Evolutionary conservation across 2,888 invertebrate species (phyloP).

Genomic region (Napeogenes inachia): DNA sequence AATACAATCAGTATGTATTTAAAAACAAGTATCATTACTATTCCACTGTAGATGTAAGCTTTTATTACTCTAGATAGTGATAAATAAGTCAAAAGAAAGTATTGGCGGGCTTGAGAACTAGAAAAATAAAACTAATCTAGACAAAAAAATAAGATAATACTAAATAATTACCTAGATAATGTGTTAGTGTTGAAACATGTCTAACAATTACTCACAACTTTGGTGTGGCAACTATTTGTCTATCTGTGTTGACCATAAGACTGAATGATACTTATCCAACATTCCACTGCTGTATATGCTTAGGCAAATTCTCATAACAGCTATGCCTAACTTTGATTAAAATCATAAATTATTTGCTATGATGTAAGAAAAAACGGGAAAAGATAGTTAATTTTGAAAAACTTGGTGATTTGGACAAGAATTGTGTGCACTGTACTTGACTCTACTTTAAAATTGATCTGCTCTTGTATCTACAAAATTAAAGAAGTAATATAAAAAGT

Average conservation of each 20-base stretch:
- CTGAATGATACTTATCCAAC: slow-evolving; percentile 48
- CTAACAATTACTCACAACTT: too few species aligned
- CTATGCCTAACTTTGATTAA: too few species aligned
- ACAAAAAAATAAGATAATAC: background rate
- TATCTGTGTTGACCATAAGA: slow-evolving; percentile 40
- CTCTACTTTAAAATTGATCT: too few species aligned
- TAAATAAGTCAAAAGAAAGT: slow-evolving; percentile 3
- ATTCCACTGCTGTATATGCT: slow-evolving; percentile 43
- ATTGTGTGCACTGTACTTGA: too few species aligned
- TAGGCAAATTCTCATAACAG: slow-evolving; percentile 22
- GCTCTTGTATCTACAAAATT: too few species aligned
- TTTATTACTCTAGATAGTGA: slow-evolving; percentile 1
- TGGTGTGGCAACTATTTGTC: slow-evolving; percentile 8
- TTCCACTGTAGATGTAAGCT: slow-evolving; percentile 3
- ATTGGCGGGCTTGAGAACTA: background rate
- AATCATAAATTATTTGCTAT: too few species aligned
- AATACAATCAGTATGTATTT: background rate
- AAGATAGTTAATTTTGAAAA: too few species aligned
- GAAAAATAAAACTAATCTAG: background rate
- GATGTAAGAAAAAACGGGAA: too few species aligned
- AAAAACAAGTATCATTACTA: background rate
- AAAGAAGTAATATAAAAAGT: too few species aligned
- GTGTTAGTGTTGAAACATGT: too few species aligned
- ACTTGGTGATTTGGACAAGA: too few species aligned
- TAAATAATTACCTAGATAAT: background rate